Evolutionary conservation across 1,140 invertebrate species (phyloP).

Genomic region (Panulirus ornatus): DNA sequence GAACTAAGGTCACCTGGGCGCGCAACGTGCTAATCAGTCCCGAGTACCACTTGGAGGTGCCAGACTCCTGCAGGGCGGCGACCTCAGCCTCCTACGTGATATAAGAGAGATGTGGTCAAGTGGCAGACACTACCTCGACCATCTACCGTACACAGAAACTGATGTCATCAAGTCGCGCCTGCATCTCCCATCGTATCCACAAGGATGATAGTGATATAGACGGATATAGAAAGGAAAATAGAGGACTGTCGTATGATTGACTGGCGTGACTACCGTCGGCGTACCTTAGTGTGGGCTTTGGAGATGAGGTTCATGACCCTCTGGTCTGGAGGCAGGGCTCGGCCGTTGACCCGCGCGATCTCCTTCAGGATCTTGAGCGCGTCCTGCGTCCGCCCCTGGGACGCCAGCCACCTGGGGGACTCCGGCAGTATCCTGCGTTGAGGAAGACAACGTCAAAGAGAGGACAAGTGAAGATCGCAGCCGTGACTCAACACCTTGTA

Average conservation of each 20-base stretch:
- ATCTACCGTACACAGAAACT: neutral
- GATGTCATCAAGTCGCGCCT: too few relatives aligned
- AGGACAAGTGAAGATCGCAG: neutral
- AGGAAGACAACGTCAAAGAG: neutral
- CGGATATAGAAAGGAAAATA: too few relatives aligned
- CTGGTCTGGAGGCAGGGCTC: constrained; percentile 55
- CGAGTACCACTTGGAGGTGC: neutral
- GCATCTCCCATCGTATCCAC: too few relatives aligned
- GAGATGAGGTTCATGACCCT: constrained; percentile 47
- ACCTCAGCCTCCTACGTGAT: neutral
- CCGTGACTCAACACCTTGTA: neutral
- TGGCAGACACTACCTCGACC: neutral
- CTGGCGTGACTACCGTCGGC: too few relatives aligned
- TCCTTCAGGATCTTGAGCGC: constrained; percentile 76
- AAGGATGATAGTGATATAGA: too few relatives aligned
- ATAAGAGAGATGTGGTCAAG: too few relatives aligned
- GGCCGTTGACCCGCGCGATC: constrained; percentile 76
- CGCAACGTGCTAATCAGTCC: neutral
- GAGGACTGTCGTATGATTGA: too few relatives aligned
- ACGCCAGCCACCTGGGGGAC: constrained; percentile 79
- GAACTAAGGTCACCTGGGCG: constrained; percentile 40
- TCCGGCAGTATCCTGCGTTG: constrained; percentile 78
- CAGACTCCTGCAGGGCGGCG: neutral
- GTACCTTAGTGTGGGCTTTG: neutral
- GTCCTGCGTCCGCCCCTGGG: constrained; percentile 76